Percentiles rank a stretch among this genome's conserved stretches.
These are phyloP conservation scores for Choreutis nemorana DNA, from an alignment of 2,888 invertebrate genomes.

Conservation along the genomic window DNA sequence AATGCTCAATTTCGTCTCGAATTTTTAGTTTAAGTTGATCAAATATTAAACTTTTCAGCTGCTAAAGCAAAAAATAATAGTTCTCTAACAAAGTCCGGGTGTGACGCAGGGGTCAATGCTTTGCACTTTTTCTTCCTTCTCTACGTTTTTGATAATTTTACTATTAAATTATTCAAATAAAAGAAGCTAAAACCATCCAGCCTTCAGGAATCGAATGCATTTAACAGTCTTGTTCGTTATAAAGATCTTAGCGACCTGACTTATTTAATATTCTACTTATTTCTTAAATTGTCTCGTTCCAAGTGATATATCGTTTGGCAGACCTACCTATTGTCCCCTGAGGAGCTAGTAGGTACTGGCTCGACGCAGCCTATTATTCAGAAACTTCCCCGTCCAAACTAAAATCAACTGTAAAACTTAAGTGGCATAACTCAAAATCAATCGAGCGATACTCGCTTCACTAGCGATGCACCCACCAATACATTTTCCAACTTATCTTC, in stretches of 20 bases:
- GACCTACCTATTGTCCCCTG: conserved; percentile 55
- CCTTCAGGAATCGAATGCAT: too few relatives aligned
- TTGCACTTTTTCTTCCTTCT: too few relatives aligned
- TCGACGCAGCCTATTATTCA: conserved; percentile 18
- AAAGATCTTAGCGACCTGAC: conserved; percentile 16
- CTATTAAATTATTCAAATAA: too few relatives aligned
- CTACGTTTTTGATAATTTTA: too few relatives aligned
- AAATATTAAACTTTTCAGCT: too few relatives aligned
- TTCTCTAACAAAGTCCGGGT: too few relatives aligned
- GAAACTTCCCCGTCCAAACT: conserved; percentile 9
- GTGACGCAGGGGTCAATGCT: too few relatives aligned
- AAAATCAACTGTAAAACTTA: conserved; percentile 14
- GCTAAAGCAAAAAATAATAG: too few relatives aligned
- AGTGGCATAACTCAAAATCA: conserved; percentile 9
- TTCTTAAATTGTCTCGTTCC: conserved; percentile 55
- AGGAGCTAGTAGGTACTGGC: too few relatives aligned
- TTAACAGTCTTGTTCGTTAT: conserved; percentile 1
- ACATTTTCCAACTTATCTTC: conserved; percentile 10
- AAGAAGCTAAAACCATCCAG: too few relatives aligned
- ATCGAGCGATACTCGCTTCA: conserved; percentile 9
- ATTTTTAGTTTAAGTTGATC: too few relatives aligned
- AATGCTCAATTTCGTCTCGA: too few relatives aligned
- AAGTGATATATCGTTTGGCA: conserved; percentile 50
- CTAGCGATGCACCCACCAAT: conserved; percentile 8
- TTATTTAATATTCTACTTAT: conserved; percentile 50